Percentiles rank a stretch among this genome's conserved stretches.
Evolutionary conservation across 1,140 invertebrate genomes (phyloP).

Genomic region (Chrysomallon squamiferum): DNA sequence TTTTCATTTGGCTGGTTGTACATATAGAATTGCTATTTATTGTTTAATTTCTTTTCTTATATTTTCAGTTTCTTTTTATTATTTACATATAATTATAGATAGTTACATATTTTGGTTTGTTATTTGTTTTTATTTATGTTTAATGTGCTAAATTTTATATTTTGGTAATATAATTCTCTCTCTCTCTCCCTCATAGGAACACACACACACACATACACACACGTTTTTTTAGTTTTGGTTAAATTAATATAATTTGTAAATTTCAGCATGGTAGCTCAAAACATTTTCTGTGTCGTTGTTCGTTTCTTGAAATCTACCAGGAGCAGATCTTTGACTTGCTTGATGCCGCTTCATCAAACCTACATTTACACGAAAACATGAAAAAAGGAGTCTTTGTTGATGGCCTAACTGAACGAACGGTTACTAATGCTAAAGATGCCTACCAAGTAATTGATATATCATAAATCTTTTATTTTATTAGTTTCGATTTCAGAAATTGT

Average conservation of each 20-base stretch:
- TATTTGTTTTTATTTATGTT: too few relatives aligned
- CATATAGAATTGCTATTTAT: neutral
- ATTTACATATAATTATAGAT: neutral
- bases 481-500: too few relatives aligned
- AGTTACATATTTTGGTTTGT: too few relatives aligned
- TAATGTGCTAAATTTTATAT: too few relatives aligned
- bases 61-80: neutral
- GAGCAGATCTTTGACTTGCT: constrained; percentile 65
- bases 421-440: constrained; percentile 51
- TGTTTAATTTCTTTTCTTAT: neutral
- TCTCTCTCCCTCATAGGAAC: too few relatives aligned
- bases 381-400: constrained; percentile 60
- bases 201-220: too few relatives aligned
- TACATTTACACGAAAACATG: constrained; percentile 58
- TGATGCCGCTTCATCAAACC: constrained; percentile 46
- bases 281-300: constrained; percentile 59
- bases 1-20: neutral
- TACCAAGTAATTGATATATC: constrained; percentile 56
- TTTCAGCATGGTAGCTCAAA: constrained; percentile 50
- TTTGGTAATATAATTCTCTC: too few relatives aligned
- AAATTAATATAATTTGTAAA: too few relatives aligned
- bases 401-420: constrained; percentile 52
- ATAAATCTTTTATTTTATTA: neutral
- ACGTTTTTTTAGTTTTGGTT: too few relatives aligned
- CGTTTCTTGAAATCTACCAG: constrained; percentile 67